Base-by-base conservation (phyloP, 2,797 vertebrate species). In the Leptodactylus fallax region DNA sequence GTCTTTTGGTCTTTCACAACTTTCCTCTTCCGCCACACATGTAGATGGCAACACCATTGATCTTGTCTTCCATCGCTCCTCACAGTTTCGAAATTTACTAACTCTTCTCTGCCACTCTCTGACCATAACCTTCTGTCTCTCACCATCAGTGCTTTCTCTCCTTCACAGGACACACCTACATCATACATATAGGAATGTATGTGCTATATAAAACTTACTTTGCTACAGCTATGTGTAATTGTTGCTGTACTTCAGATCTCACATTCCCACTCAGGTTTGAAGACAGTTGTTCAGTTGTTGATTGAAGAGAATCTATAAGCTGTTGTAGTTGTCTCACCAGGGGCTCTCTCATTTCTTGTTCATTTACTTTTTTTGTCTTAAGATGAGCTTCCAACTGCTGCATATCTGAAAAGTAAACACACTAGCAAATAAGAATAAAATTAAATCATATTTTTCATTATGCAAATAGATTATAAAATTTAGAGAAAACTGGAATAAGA, bases 361-460 rank as follows among this genome's bases (percentile, higher is more conserved):
- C 97, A 45, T 95, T 95, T 14, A 95, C 95, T 92, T 97, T 98
- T 90, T 93, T 95, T 92, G 92, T 97, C 92, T 97, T 98, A 93
- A 97, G 92, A 85, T 99, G 98, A 27, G 92, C 91, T 92, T 99
- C 98, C 3, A 99, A 94, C 95, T 99, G 98, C 89, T 98, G 97
- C 92, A 98, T 95, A 92, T 98, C 97, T 98, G 90, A 55, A 90
- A 36, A 2, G 36, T 36, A 72, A 45, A 65, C 63, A 23, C 4
- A 7, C 56, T 0, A 17, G 9, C 23, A 82, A 19, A 21, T 69
- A 16, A 49, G 25, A 60, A 6, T 13, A 53, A 61, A 47, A 10
- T 14, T 1, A n/a, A n/a, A n/a, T n/a, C n/a, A n/a, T 36, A 2
- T 36, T 36, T 2, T 36, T 36, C 36, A 19, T 14, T 49, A 67